These are phyloP conservation scores for Drosophila conformis DNA, from an alignment of 2,888 invertebrate genomes.

Conservation along the genomic window DNA sequence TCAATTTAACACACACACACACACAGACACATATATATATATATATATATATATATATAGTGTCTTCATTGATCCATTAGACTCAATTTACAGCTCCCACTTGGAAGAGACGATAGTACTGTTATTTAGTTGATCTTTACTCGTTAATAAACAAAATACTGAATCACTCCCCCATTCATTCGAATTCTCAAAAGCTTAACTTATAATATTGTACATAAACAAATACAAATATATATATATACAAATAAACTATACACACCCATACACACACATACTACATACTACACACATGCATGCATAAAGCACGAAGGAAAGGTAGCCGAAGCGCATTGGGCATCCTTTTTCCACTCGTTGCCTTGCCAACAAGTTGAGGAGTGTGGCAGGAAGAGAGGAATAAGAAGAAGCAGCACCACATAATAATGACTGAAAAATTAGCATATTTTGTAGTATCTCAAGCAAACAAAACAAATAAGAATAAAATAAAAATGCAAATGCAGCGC, in stretches of 20 bases:
- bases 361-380: constrained; percentile 15
- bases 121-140: constrained; percentile 74
- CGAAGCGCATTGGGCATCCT: constrained; percentile 7
- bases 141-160: constrained; percentile 34
- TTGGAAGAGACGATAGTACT: constrained; percentile 53
- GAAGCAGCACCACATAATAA: constrained; percentile 55
- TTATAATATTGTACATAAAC: constrained; percentile 44
- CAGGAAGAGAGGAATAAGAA: constrained; percentile 5
- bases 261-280: constrained; percentile 16
- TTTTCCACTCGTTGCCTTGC: constrained; percentile 35
- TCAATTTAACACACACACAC: constrained; percentile 6
- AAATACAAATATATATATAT: constrained; percentile 31
- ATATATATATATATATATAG: not conserved
- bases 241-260: constrained; percentile 20
- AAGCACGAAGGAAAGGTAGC: constrained; percentile 13
- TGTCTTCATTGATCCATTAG: constrained; percentile 37
- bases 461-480: not conserved
- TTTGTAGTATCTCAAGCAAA: constrained; percentile 52
- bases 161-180: constrained; percentile 12
- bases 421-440: constrained; percentile 73
- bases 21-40: not conserved
- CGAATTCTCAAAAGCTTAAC: constrained; percentile 30
- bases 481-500: constrained; percentile 37
- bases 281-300: constrained; percentile 6
- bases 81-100: constrained; percentile 40